phyloP scores from a whole-genome alignment of 1,140 invertebrate species.

The Leptoteleia sp. region DNA sequence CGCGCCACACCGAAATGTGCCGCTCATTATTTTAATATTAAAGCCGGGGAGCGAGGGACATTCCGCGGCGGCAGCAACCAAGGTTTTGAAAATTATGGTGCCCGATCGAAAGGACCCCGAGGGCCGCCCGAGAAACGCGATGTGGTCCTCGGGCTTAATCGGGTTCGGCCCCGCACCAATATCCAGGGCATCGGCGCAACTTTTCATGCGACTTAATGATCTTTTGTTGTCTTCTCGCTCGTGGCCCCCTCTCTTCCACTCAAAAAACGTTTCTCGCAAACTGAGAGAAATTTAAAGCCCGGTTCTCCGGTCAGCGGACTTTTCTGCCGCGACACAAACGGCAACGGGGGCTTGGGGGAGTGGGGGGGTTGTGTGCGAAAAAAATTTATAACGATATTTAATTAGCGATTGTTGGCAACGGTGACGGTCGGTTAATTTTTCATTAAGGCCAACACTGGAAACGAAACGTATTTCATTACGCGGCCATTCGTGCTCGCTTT shows the following conservation, averaged over 20 bases:
- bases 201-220: constrained; percentile 39
- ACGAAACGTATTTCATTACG: constrained; percentile 50
- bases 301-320: no score
- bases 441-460: constrained; percentile 46
- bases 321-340: no score
- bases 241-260: background rate
- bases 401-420: constrained; percentile 46
- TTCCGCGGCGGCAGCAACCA: constrained; percentile 25
- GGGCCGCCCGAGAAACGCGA: constrained; percentile 47
- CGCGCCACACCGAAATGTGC: constrained; percentile 12
- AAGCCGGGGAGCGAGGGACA: constrained; percentile 6
- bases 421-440: constrained; percentile 61
- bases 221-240: constrained; percentile 17
- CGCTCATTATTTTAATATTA: constrained; percentile 34
- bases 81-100: constrained; percentile 31
- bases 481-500: constrained; percentile 49
- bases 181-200: constrained; percentile 20
- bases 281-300: no score
- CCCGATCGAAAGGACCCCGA: constrained; percentile 31
- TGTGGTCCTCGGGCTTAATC: constrained; percentile 52
- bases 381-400: constrained; percentile 50
- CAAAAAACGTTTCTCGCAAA: no score
- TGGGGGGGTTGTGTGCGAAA: constrained; percentile 3
- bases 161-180: constrained; percentile 41
- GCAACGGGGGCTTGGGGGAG: background rate